Percentiles rank a stretch among this genome's conserved stretches.
Evolutionary conservation across 2,797 vertebrate genomes (phyloP).

Genomic region (Linurgus olivaceus): DNA sequence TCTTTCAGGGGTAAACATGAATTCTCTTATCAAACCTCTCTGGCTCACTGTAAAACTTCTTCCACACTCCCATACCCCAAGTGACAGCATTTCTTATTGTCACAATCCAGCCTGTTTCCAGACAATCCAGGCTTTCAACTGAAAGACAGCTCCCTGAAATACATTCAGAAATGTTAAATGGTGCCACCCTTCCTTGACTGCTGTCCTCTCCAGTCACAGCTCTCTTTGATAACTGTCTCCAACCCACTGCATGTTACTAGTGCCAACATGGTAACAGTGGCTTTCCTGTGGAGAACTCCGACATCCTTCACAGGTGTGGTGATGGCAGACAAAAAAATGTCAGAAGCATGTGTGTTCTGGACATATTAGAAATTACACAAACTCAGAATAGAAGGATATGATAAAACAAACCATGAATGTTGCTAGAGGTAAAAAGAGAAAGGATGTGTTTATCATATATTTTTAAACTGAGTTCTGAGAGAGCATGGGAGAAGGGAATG

Average conservation of each 20-base stretch:
- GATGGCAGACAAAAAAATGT: background rate
- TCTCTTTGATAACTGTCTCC: background rate
- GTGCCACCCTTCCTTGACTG: background rate
- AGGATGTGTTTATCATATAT: background rate
- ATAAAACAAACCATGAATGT: background rate
- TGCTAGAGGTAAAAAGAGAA: background rate
- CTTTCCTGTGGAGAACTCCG: background rate
- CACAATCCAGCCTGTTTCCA: background rate
- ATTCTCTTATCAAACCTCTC: background rate
- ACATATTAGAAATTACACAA: background rate
- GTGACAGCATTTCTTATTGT: background rate
- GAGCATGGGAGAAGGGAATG: background rate
- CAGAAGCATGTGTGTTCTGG: background rate
- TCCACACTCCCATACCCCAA: background rate
- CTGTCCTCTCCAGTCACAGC: background rate
- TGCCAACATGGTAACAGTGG: accelerated
- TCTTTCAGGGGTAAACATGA: background rate
- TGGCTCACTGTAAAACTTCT: background rate
- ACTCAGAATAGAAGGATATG: background rate
- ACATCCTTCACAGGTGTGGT: background rate
- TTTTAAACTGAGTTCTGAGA: background rate
- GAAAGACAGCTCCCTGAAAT: background rate
- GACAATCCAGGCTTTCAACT: background rate
- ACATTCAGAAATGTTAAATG: background rate
- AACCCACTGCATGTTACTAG: accelerated